phyloP scores from a whole-genome alignment of 2,888 invertebrate species.

The Perdita meconis region DNA sequence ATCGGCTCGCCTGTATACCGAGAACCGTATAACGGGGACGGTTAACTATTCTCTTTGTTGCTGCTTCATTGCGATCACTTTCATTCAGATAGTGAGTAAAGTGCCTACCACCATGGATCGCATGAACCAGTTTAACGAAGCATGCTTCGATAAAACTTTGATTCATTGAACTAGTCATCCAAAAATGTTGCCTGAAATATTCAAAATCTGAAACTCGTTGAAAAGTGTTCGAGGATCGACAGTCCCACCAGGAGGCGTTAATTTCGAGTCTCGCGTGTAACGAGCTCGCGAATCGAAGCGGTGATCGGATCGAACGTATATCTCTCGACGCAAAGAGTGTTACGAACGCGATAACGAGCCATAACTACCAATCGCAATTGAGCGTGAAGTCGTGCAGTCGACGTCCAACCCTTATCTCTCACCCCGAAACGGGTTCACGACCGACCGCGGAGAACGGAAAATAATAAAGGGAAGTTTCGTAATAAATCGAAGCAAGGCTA shows the following conservation, averaged over 20 bases:
- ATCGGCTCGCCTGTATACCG: slow-evolving; percentile 15
- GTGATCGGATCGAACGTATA: slow-evolving; percentile 41
- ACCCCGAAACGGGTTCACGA: not conserved
- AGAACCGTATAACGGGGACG: slow-evolving; percentile 36
- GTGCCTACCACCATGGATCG: too few relatives aligned
- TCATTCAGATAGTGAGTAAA: slow-evolving; percentile 20
- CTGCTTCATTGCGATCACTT: slow-evolving; percentile 38
- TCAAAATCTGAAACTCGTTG: too few relatives aligned
- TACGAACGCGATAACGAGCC: slow-evolving; percentile 52
- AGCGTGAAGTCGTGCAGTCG: slow-evolving; percentile 43
- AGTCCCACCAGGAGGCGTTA: not conserved
- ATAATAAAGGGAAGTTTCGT: slow-evolving; percentile 69
- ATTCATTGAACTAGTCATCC: not conserved
- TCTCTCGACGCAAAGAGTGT: slow-evolving; percentile 54
- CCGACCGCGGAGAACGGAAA: slow-evolving; percentile 32
- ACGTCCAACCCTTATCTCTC: slow-evolving; percentile 48
- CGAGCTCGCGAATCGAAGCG: slow-evolving; percentile 2
- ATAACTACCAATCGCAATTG: slow-evolving; percentile 57
- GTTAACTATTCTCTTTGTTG: slow-evolving; percentile 39
- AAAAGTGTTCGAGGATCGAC: not conserved
- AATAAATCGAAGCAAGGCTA: slow-evolving; percentile 59
- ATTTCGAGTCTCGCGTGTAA: not conserved
- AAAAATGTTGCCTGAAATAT: too few relatives aligned
- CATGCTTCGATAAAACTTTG: not conserved
- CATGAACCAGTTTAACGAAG: too few relatives aligned